Conservation (phyloP, 2,113 vertebrate species). For the Crocuta crocuta region DNA sequence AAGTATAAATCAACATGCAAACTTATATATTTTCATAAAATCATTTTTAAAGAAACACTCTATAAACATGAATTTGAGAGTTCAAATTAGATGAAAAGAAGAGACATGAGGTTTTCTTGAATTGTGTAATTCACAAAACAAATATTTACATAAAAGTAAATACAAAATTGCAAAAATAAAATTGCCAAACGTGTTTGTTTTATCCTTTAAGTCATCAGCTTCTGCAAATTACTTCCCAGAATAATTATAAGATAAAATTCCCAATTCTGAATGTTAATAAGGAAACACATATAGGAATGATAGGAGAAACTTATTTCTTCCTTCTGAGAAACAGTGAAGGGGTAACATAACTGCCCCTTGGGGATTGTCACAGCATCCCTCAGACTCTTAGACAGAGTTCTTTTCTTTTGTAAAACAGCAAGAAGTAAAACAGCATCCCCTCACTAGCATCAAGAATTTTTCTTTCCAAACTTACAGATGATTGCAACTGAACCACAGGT, state of each 20-base stretch:
- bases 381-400: not conserved
- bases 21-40: slow-evolving; percentile 64
- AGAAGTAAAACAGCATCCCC: not conserved
- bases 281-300: not conserved
- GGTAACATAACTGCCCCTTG: not conserved
- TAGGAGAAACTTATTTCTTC: not conserved
- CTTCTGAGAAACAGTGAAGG: not conserved
- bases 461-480: not conserved
- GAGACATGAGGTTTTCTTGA: slow-evolving; percentile 41
- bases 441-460: not conserved
- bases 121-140: slow-evolving; percentile 22
- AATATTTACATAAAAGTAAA: slow-evolving; percentile 58
- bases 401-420: not conserved
- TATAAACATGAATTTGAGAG: slow-evolving; percentile 45
- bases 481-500: not conserved
- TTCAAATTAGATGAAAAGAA: slow-evolving; percentile 38
- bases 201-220: not conserved
- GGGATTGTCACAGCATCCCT: slow-evolving; percentile 21
- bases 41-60: slow-evolving; percentile 51
- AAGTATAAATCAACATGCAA: slow-evolving; percentile 69
- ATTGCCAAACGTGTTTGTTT: not conserved
- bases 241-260: slow-evolving; percentile 9
- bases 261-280: slow-evolving; percentile 12
- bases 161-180: slow-evolving; percentile 2
- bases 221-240: slow-evolving; percentile 39